Base-by-base conservation (phyloP, 92 coral and sea anemone species). In the Phymanthus crucifer region DNA sequence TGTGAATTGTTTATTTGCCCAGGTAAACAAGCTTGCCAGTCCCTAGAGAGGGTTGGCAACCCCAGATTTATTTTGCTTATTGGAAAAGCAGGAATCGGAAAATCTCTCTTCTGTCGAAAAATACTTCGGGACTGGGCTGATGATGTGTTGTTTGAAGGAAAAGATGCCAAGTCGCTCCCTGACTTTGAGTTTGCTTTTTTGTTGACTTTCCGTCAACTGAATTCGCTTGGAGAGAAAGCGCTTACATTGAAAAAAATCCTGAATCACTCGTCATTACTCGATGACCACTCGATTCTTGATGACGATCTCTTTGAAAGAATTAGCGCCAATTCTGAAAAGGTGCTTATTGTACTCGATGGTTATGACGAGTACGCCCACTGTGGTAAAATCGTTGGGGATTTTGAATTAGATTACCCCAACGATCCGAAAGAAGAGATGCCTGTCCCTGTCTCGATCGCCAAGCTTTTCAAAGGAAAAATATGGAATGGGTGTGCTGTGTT, bases 81-180 rank as follows among this genome's bases (percentile, higher is more conserved):
- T 29, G 91, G 88, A 1, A 78, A 84, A 65, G 78, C 74, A 66
- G 90, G 90, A 8, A 83, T 88, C 69, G 91, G 91, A 48, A 88
- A 88, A 45, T 40, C 83, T 19, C 61, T 83, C 26, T 88, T 88
- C 45, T 74, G 79, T 21, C 80, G 67, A 48, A 88, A 85, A 70
- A 71, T 88, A 32, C 26, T 85, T 32, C 79, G 89, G 72, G 92
- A 88, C 37, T 85, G 89, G 86, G 89, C 89, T 33, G 12, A 54
- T 33, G 75, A 33, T 23, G 17, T 52, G 24, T 34, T 77, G 40
- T 75, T 65, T 23, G 14, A 43, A 17, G 29, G 31, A 21, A 12
- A 24, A 3, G 32, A 35, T 70, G 16, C 31, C 9, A 6, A 31
- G 2, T 1, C 1, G 1, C 17, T 8, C 6, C 74, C 73, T 6